These are phyloP conservation scores for Ispidina lecontei DNA, from an alignment of 2,797 vertebrate species.

Conservation along the genomic window DNA sequence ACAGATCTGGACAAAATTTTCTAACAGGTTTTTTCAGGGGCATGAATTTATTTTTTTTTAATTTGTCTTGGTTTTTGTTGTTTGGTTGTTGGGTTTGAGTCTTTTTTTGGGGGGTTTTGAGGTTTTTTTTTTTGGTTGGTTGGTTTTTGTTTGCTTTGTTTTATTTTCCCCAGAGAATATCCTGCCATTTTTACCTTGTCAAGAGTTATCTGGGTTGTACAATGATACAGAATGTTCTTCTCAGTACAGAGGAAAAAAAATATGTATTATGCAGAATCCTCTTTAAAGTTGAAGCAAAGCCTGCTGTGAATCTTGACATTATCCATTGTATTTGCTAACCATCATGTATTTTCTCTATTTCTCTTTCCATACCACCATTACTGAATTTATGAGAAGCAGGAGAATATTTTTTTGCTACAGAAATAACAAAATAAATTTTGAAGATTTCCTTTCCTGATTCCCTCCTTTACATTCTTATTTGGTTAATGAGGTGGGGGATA, in stretches of 20 bases:
- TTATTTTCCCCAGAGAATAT: neutral
- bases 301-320: neutral
- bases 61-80: neutral
- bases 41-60: neutral
- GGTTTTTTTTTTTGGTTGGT: neutral
- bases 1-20: neutral
- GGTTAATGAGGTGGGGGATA: conserved; percentile 3
- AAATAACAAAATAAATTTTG: neutral
- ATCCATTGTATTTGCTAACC: neutral
- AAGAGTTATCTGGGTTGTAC: neutral
- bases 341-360: neutral
- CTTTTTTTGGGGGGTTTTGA: too few relatives aligned
- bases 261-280: neutral
- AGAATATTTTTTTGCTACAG: neutral
- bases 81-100: neutral
- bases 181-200: neutral
- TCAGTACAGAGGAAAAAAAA: neutral
- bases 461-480: neutral
- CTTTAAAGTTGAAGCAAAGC: neutral
- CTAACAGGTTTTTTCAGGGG: neutral
- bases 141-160: neutral
- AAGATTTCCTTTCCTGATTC: neutral
- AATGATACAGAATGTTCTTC: neutral
- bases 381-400: neutral
- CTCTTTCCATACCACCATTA: neutral